Conservation (phyloP, 2,888 invertebrate species). For the Itoplectis maculator region DNA sequence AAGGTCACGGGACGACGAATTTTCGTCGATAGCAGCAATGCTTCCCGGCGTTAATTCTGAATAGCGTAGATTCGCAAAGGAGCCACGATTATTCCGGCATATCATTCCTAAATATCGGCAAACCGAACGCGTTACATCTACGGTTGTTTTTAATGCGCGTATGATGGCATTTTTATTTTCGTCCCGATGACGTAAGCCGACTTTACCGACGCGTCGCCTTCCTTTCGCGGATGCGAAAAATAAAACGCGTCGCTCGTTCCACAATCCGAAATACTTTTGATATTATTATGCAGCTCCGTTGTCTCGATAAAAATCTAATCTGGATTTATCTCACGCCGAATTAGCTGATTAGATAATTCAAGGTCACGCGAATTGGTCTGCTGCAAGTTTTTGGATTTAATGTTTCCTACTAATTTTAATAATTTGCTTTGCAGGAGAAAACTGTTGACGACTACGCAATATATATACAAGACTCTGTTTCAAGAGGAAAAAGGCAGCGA, state of each 20-base stretch:
- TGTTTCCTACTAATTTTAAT: not conserved
- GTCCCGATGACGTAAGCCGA: constrained; percentile 60
- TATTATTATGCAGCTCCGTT: too few relatives aligned
- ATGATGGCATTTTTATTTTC: constrained; percentile 60
- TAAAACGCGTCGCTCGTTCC: constrained; percentile 1
- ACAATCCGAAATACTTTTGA: not conserved
- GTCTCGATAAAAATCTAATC: not conserved
- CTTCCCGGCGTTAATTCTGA: too few relatives aligned
- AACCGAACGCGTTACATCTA: not conserved
- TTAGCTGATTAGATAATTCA: not conserved
- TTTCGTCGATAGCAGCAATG: not conserved
- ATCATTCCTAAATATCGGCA: too few relatives aligned
- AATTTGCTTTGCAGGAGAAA: constrained; percentile 86
- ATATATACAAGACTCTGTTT: constrained; percentile 92
- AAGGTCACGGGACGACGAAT: not conserved
- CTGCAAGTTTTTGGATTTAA: not conserved
- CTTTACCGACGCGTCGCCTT: constrained; percentile 21
- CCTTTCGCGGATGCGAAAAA: constrained; percentile 4
- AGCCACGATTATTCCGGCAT: too few relatives aligned
- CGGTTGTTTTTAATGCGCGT: not conserved
- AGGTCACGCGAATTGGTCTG: not conserved
- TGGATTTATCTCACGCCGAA: not conserved
- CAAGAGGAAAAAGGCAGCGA: constrained; percentile 91
- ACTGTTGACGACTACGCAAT: constrained; percentile 90
- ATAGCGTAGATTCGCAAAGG: too few relatives aligned